phyloP scores from a whole-genome alignment of 2,797 vertebrate species.

The Darevskia nairensis region DNA sequence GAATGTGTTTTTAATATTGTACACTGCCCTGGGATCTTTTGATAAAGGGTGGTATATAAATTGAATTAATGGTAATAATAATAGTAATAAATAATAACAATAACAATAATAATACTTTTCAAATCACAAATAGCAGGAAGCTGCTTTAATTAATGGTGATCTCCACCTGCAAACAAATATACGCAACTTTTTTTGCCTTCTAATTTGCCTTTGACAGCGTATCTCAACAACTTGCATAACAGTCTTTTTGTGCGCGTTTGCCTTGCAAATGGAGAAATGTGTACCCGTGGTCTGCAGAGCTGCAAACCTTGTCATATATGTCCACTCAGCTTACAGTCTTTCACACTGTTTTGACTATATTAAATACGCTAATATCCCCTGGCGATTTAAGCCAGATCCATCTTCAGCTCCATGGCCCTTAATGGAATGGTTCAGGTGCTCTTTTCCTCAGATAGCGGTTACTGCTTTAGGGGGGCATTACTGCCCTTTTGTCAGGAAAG shows the following conservation, averaged over 20 bases:
- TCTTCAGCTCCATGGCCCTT: slow-evolving; percentile 67
- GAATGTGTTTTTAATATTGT: too few relatives aligned
- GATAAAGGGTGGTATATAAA: too few relatives aligned
- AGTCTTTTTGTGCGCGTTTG: background rate
- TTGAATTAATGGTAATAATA: too few relatives aligned
- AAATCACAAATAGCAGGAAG: background rate
- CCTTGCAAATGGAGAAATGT: background rate
- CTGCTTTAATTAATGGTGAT: slow-evolving; percentile 16
- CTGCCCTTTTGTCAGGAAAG: slow-evolving; percentile 73
- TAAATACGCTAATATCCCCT: slow-evolving; percentile 76
- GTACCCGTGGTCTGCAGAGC: slow-evolving; percentile 58
- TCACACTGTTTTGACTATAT: slow-evolving; percentile 64
- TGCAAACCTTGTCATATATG: slow-evolving; percentile 62
- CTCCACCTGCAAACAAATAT: slow-evolving; percentile 48
- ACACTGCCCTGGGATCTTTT: too few relatives aligned
- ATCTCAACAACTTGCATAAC: slow-evolving; percentile 35
- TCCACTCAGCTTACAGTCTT: slow-evolving; percentile 59
- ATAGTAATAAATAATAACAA: too few relatives aligned
- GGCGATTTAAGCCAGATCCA: slow-evolving; percentile 74
- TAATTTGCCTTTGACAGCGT: slow-evolving; percentile 61
- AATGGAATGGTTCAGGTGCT: slow-evolving; percentile 72
- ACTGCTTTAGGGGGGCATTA: slow-evolving; percentile 63
- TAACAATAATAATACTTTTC: too few relatives aligned
- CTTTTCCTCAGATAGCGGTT: slow-evolving; percentile 70
- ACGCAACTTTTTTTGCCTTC: slow-evolving; percentile 27